A percentile compares a stretch with the other conserved stretches of the same genome.
These are phyloP conservation scores for Trachelus troglodyta DNA, from an alignment of 2,888 invertebrate species.

Conservation along the genomic window DNA sequence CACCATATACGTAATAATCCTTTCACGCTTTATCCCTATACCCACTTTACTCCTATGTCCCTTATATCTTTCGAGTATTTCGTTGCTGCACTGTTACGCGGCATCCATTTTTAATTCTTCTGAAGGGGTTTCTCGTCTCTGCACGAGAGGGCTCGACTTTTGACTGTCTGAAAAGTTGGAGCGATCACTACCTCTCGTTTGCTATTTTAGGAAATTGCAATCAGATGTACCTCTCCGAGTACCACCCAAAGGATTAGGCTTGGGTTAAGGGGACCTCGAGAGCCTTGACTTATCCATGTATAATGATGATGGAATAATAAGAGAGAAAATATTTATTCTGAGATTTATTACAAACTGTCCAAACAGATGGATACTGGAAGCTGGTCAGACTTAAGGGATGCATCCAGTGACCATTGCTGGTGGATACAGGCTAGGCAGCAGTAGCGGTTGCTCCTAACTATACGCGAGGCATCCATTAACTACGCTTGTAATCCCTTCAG, in stretches of 20 bases:
- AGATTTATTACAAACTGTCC: not conserved
- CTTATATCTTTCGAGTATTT: not conserved
- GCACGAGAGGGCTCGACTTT: not conserved
- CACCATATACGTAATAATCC: not conserved
- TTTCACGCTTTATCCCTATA: not conserved
- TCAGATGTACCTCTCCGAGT: not conserved
- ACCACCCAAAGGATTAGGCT: not conserved
- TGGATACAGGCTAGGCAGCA: not conserved
- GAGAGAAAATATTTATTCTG: not conserved
- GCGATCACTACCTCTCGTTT: not conserved
- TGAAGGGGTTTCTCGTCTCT: not conserved
- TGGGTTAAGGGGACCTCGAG: not conserved
- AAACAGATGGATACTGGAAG: not conserved
- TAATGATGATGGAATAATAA: not conserved
- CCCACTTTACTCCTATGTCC: not conserved
- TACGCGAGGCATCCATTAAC: constrained; percentile 62
- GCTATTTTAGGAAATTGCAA: not conserved
- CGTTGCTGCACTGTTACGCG: not conserved
- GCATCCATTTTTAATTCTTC: not conserved
- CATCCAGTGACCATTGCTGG: not conserved
- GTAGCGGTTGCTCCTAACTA: constrained; percentile 24
- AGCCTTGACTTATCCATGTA: not conserved
- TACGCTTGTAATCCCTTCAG: constrained; percentile 63
- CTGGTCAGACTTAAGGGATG: not conserved
- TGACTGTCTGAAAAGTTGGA: not conserved